phyloP scores from a whole-genome alignment of 2,113 vertebrate genomes.

The Pampusana beccarii region DNA sequence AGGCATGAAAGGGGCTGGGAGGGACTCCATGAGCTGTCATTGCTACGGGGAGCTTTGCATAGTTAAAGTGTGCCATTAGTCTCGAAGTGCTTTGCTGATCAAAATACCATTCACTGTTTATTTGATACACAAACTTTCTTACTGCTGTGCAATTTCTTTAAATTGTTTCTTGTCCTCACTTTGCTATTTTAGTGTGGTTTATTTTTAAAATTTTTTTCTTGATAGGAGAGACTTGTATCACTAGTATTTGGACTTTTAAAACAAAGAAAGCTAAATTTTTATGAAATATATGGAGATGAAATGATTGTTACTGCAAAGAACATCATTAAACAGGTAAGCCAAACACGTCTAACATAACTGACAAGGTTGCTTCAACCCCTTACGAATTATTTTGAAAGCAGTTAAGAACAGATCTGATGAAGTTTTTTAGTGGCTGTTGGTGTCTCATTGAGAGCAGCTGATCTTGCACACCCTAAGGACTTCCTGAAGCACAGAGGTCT shows the following conservation, averaged over 20 bases:
- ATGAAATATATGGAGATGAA: slow-evolving; percentile 95
- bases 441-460: background rate
- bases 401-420: background rate
- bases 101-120: background rate
- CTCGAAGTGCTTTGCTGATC: background rate
- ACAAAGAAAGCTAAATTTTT: slow-evolving; percentile 95
- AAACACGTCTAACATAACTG: background rate
- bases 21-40: background rate
- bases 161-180: background rate
- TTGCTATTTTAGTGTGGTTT: background rate
- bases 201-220: slow-evolving; percentile 21
- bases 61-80: background rate
- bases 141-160: background rate
- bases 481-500: background rate
- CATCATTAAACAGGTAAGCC: slow-evolving; percentile 90
- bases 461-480: background rate
- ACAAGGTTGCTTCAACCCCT: background rate
- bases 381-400: background rate
- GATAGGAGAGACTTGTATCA: slow-evolving; percentile 90
- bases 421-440: background rate
- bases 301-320: slow-evolving; percentile 90
- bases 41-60: background rate
- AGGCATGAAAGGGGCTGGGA: background rate
- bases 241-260: slow-evolving; percentile 94
- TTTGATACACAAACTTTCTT: background rate